Percentiles rank a stretch among this genome's conserved stretches.
These are phyloP conservation scores for Actenoides lindsayi DNA, from an alignment of 2,113 vertebrate genomes.

Conservation along the genomic window DNA sequence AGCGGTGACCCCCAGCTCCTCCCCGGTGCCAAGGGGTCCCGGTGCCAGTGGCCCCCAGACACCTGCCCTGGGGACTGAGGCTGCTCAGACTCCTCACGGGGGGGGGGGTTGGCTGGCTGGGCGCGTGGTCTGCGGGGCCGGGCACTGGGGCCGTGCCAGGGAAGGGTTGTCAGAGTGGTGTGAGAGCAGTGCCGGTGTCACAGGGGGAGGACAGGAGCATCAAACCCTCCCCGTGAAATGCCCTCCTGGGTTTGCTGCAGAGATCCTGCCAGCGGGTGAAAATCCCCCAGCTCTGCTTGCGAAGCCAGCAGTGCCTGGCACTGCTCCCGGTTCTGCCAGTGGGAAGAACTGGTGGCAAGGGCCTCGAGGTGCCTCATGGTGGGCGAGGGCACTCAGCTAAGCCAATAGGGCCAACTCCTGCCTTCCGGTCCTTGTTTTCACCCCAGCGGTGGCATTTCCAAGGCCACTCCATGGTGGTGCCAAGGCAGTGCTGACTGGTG, in stretches of 20 bases:
- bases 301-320: neutral
- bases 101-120: too few species aligned
- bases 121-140: accelerated
- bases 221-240: neutral
- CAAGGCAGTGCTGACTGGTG: neutral
- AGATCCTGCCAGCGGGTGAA: neutral
- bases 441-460: neutral
- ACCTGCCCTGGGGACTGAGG: neutral
- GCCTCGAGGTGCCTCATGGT: accelerated
- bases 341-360: neutral
- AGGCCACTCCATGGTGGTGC: neutral
- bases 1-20: neutral
- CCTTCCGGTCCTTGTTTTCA: accelerated
- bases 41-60: neutral
- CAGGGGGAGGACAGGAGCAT: neutral
- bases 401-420: neutral
- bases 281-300: accelerated
- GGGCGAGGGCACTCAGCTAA: accelerated
- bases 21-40: neutral
- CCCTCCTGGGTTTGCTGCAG: neutral
- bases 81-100: neutral
- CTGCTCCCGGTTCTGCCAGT: accelerated
- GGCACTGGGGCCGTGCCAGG: neutral
- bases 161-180: accelerated
- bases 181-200: accelerated